Percentiles rank a stretch among this genome's conserved stretches.
These are phyloP conservation scores for Clarias laeviceps DNA, from an alignment of 2,797 vertebrate species.

Conservation along the genomic window DNA sequence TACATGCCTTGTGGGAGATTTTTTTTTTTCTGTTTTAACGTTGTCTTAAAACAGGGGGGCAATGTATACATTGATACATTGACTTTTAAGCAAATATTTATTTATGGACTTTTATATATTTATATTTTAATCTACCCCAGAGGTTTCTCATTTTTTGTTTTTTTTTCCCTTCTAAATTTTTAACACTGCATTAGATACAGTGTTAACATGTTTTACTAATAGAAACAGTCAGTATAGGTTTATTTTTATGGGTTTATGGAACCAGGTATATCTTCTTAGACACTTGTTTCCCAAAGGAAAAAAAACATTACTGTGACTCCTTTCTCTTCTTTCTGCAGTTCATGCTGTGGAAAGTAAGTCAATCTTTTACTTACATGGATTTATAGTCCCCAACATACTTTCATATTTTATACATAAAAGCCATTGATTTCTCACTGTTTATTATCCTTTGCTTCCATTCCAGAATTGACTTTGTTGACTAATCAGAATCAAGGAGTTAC, in stretches of 20 bases:
- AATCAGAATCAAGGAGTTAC: slow-evolving; percentile 22
- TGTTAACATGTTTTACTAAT: background rate
- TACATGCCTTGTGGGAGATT: background rate
- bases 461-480: slow-evolving; percentile 20
- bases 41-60: background rate
- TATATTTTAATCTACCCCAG: background rate
- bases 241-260: background rate
- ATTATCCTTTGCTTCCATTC: slow-evolving; percentile 35
- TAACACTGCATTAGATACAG: background rate
- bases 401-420: slow-evolving; percentile 13
- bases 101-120: background rate
- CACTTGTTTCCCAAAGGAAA: slow-evolving; percentile 38
- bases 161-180: background rate
- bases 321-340: slow-evolving; percentile 86
- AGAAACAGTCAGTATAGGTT: background rate
- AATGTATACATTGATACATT: background rate
- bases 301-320: slow-evolving; percentile 74
- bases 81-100: background rate
- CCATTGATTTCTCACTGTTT: background rate
- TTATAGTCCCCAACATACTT: slow-evolving; percentile 20
- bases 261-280: slow-evolving; percentile 39
- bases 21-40: background rate
- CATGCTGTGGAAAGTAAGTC: slow-evolving; percentile 89
- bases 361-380: slow-evolving; percentile 46
- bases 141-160: background rate